phyloP scores from a whole-genome alignment of 2,888 invertebrate genomes.

The Coremacera marginata region DNA sequence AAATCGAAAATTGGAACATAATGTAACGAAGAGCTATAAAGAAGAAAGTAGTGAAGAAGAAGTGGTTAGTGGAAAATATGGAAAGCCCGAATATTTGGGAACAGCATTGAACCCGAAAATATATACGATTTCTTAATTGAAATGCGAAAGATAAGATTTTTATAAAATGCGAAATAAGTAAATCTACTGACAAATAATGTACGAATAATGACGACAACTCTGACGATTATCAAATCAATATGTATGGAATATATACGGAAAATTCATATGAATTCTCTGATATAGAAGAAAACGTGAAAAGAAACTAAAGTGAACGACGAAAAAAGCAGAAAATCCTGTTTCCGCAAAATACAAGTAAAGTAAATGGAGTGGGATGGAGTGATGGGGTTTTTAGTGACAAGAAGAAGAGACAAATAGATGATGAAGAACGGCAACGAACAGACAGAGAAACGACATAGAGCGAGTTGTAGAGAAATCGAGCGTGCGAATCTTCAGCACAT shows the following conservation, averaged over 20 bases:
- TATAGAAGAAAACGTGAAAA: conserved; percentile 23
- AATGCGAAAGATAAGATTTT: background rate
- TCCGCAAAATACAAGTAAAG: conserved; percentile 26
- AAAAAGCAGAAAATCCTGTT: conserved; percentile 36
- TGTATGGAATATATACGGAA: conserved; percentile 15
- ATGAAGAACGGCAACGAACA: background rate
- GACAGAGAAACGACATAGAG: conserved; percentile 9
- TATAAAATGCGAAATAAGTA: conserved; percentile 17
- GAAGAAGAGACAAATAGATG: conserved; percentile 1
- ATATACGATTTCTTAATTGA: too few relatives aligned
- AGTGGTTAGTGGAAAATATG: conserved; percentile 45
- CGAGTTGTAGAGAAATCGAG: conserved; percentile 1
- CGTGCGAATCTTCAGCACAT: background rate
- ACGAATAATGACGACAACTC: background rate
- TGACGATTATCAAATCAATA: conserved; percentile 13
- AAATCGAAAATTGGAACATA: conserved; percentile 53
- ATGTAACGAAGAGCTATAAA: conserved; percentile 45
- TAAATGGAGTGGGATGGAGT: conserved; percentile 5
- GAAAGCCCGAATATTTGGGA: too few relatives aligned
- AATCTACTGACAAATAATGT: conserved; percentile 1
- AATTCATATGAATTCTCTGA: conserved; percentile 6
- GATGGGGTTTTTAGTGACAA: conserved; percentile 14
- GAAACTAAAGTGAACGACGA: conserved; percentile 21
- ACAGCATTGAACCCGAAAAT: background rate
- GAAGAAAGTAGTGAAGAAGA: conserved; percentile 25